These are phyloP conservation scores for Pterostichus madidus DNA, from an alignment of 2,888 invertebrate genomes.

Conservation along the genomic window DNA sequence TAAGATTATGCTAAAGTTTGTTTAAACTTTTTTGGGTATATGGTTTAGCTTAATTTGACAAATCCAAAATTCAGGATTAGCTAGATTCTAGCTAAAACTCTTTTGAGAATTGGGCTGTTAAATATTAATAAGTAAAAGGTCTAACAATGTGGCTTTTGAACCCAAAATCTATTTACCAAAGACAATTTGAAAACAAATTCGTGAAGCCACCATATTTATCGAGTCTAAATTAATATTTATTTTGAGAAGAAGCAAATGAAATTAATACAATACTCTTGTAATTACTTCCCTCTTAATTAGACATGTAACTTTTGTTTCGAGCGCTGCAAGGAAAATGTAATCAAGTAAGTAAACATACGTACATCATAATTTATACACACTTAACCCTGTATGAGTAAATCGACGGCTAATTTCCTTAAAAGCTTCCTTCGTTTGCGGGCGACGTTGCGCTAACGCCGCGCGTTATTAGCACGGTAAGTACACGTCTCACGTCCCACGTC, in stretches of 20 bases:
- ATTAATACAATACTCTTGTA: conserved; percentile 22
- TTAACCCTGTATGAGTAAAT: conserved; percentile 54
- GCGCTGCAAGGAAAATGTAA: conserved; percentile 33
- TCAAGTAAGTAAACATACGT: conserved; percentile 55
- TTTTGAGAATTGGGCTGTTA: too few relatives aligned
- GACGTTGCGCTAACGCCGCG: conserved; percentile 11
- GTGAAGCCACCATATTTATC: background rate
- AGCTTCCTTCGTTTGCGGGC: conserved; percentile 56
- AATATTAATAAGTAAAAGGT: too few relatives aligned
- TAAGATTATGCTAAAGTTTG: too few relatives aligned
- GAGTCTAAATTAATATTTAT: conserved; percentile 21
- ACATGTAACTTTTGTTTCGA: conserved; percentile 37
- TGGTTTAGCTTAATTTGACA: too few relatives aligned
- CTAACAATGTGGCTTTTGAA: too few relatives aligned
- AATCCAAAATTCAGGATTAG: too few relatives aligned
- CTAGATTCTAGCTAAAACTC: too few relatives aligned
- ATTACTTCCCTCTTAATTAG: conserved; percentile 47
- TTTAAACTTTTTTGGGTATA: too few relatives aligned
- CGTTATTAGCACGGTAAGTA: conserved; percentile 47
- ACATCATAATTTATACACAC: conserved; percentile 55
- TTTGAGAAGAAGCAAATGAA: conserved; percentile 16
- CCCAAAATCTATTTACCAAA: background rate
- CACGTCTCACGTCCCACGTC: conserved; percentile 30
- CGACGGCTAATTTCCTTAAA: conserved; percentile 58
- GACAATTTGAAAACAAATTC: background rate